Base-by-base conservation (phyloP, 2,888 invertebrate genomes). In the Ichneumoninae sp. region DNA sequence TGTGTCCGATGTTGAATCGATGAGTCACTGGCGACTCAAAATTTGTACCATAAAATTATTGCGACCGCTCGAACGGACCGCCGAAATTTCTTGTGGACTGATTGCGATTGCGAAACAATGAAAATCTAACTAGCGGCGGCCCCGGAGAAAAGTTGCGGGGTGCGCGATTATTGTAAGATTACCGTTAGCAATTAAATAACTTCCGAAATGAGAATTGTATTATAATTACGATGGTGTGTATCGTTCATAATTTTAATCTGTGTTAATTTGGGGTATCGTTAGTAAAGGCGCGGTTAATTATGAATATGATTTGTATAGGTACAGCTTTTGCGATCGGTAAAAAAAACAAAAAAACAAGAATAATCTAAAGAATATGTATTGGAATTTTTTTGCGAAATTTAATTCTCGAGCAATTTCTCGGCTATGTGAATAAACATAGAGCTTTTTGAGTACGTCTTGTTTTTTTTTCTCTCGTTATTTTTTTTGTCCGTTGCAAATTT, bases 161-260 rank as follows among this genome's bases (percentile, higher is more conserved):
- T 65, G 75, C 65, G 68, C 74, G 69, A 63, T 81, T 40, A 70
- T 66, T 75, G 60, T 81, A 70, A 81, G 33, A 75, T 75, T 69
- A 70, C 63, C 26, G 22, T 69, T 40, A 57, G 71, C 65, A 60
- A 65, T 70, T 40, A 63, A 47, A 76, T 60, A 77, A 68, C 71
- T 82, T 77, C 77, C 77, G 65, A 73, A 84, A 81, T 68, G 73
- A 77, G 33, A 68, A 77, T 78, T 78, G 82, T 77, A 83, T 81
- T 73, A 75, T 70, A 84, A 84, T 81, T 76, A 69, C 57, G 81
- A 76, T 77, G 76, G 60, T 73, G 71, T 84, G 71, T 74, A 73
- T 33, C 44, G 44, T 63, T 82, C 63, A 70, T 73, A 63, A 13
- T 77, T 84, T 77, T 84, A 52, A 73, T 78, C 68, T 73, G 65